phyloP scores from a whole-genome alignment of 2,113 vertebrate genomes.

The Pseudorasbora parva region DNA sequence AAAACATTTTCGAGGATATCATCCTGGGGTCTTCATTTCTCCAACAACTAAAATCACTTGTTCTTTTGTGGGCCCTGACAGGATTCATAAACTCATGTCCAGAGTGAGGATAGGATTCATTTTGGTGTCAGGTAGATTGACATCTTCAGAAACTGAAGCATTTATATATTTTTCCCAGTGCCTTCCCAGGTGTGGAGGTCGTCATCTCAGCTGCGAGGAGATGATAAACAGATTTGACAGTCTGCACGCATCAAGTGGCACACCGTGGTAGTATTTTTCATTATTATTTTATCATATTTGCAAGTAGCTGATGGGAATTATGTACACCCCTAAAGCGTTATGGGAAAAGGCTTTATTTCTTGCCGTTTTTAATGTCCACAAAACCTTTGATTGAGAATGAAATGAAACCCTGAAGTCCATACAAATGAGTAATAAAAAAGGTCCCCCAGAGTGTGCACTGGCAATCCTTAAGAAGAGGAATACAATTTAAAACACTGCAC shows the following conservation, averaged over 20 bases:
- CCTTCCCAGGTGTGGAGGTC: slow-evolving; percentile 32
- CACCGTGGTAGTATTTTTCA: slow-evolving; percentile 5
- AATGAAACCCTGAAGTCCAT: background rate
- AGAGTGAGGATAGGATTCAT: background rate
- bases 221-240: slow-evolving; percentile 47
- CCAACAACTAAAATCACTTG: slow-evolving; percentile 6
- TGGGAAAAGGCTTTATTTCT: background rate
- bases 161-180: background rate
- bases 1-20: slow-evolving; percentile 21
- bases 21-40: slow-evolving; percentile 13
- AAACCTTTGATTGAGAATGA: background rate
- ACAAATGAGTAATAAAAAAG: background rate
- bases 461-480: background rate
- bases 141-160: slow-evolving; percentile 17
- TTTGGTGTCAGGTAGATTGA: slow-evolving; percentile 12
- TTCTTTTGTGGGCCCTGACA: slow-evolving; percentile 32
- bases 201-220: slow-evolving; percentile 12
- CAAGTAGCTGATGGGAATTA: background rate
- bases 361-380: background rate
- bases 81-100: slow-evolving; percentile 19
- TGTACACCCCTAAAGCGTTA: background rate
- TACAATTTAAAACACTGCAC: background rate
- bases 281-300: slow-evolving; percentile 29
- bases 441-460: background rate
- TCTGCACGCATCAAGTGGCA: background rate